These are phyloP conservation scores for Motacilla alba DNA, from an alignment of 2,113 vertebrate genomes.

Conservation along the genomic window DNA sequence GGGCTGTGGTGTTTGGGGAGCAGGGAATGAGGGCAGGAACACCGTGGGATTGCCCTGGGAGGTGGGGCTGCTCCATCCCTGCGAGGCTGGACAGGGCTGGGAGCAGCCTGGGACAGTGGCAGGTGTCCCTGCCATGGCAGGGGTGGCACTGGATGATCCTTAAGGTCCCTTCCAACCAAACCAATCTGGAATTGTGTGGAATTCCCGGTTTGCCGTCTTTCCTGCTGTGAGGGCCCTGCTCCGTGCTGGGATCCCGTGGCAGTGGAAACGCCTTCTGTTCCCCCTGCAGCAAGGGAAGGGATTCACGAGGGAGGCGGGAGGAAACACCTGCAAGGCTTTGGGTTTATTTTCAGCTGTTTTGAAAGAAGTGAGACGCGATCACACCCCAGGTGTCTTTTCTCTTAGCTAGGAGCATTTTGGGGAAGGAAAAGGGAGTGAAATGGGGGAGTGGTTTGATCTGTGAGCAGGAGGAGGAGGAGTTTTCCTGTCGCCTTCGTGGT, in stretches of 20 bases:
- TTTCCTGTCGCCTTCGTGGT: fast-evolving
- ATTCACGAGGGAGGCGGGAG: not conserved
- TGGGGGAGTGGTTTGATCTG: not conserved
- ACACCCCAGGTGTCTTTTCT: not conserved
- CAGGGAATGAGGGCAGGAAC: not conserved
- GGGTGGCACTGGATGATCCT: fast-evolving
- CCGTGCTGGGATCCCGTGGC: not conserved
- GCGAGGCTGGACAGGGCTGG: not conserved
- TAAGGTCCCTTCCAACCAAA: not conserved
- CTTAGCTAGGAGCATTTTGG: not conserved
- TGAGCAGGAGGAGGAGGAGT: not conserved
- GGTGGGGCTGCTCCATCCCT: not conserved
- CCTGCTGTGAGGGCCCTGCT: not conserved
- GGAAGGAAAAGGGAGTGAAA: too few species aligned
- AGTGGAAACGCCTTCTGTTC: not conserved
- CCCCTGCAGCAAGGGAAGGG: not conserved
- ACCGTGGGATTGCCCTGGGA: not conserved
- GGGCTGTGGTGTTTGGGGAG: not conserved
- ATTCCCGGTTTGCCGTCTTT: not conserved
- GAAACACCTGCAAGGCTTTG: not conserved
- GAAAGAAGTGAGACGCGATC: not conserved
- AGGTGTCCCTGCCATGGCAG: not conserved
- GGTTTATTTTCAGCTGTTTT: not conserved
- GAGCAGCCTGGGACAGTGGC: not conserved
- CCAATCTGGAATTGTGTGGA: fast-evolving